Evolutionary conservation across 2,113 vertebrate genomes (phyloP), one percentile per base, ranked within the genome.

Genomic region (Rhea pennata): DNA sequence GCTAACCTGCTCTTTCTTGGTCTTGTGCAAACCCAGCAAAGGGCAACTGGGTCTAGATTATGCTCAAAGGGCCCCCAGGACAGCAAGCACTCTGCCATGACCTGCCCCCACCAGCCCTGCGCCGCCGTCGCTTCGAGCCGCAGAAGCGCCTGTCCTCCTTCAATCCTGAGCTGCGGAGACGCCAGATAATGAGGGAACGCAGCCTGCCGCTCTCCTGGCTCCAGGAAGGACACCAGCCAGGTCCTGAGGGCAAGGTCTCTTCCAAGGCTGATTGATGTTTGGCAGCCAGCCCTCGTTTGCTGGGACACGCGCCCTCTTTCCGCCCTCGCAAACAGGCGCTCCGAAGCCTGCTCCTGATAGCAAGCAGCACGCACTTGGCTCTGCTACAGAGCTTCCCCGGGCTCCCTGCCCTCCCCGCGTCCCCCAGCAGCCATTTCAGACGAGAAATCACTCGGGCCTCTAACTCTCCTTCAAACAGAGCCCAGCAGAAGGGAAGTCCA

Each of bases 1-100:
- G 46, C 8, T 48, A 17, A 48, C 17, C 46, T 19, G 87, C 69
- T 65, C 58, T 36, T 36, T 44, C 39, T 54, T 88, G 76, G 67
- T 84, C 65, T 31, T 31, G 15, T 11, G 6, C 72, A 73, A 31
- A 26, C 6, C 24, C 14, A 11, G 0, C 2, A 0, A 0, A 31
- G 59, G 62, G 3, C 33, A 59, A 16, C 0, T 0, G n/a, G 0
- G 2, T 14, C 67, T 6, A 15, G 16, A 14, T 5, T 6, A 8
- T 23, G 9, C 64, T 7, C 22, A 16, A 2, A 58, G 46, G 27
- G 39, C 31, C 54, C 50, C 77, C 58, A 40, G 87, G 67, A 36
- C 72, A 88, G 36, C 61, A 2, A 53, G 61, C 56, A 51, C 71
- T 8, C 13, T 27, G 58, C 48, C 48, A 1, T 0, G 17, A 5